phyloP scores from a whole-genome alignment of 2,888 invertebrate genomes.

The Cremastinae sp. region DNA sequence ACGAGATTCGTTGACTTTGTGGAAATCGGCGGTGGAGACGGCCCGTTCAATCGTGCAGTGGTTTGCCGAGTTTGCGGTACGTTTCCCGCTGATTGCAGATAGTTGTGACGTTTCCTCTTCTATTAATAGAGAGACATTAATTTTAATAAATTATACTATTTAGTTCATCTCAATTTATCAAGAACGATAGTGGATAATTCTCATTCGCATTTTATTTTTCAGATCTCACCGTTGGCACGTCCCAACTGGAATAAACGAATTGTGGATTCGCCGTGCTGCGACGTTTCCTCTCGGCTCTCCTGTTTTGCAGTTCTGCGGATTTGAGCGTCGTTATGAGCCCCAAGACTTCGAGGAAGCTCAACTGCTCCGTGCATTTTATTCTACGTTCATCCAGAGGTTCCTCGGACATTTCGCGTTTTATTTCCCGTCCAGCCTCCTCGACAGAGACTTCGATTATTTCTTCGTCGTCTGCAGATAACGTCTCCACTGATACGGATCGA shows the following conservation, averaged over 20 bases:
- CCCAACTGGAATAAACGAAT: constrained; percentile 81
- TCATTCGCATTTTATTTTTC: not conserved
- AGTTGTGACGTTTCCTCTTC: constrained; percentile 81
- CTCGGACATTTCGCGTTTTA: constrained; percentile 53
- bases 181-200: not conserved
- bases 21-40: constrained; percentile 73
- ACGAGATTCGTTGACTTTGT: constrained; percentile 53
- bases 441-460: constrained; percentile 72
- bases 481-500: constrained; percentile 72
- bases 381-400: constrained; percentile 59
- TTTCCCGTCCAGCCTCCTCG: constrained; percentile 69
- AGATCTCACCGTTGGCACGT: constrained; percentile 70
- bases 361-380: constrained; percentile 70
- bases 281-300: constrained; percentile 81
- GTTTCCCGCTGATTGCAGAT: constrained; percentile 80
- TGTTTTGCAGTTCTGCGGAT: constrained; percentile 81
- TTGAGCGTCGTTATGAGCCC: constrained; percentile 81
- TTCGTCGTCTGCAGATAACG: constrained; percentile 73
- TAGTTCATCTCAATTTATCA: not conserved
- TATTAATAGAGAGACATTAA: constrained; percentile 60
- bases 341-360: constrained; percentile 79
- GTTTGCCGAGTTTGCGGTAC: constrained; percentile 82
- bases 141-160: not conserved
- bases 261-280: constrained; percentile 83
- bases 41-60: constrained; percentile 74